Percentiles rank a stretch among this genome's conserved stretches.
These are phyloP conservation scores for Styela plicata DNA, from an alignment of 23 tunicate species.

Conservation along the genomic window DNA sequence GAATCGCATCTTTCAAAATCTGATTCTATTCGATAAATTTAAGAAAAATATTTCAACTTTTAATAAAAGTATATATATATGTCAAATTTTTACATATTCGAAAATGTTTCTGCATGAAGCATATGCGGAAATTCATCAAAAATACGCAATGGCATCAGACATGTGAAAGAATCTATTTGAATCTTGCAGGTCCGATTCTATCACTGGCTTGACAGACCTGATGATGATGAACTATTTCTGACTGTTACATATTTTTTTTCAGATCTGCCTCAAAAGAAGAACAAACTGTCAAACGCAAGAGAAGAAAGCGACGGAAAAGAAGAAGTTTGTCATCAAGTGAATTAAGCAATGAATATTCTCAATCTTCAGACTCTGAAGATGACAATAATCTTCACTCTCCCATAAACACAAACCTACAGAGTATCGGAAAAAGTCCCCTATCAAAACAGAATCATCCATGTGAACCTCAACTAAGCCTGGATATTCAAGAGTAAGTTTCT, in stretches of 20 bases:
- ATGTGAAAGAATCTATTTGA: too few species aligned
- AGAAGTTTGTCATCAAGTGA: slow-evolving; percentile 13
- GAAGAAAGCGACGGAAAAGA: slow-evolving; percentile 23
- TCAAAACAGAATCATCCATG: slow-evolving; percentile 2
- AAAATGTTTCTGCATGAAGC: too few species aligned
- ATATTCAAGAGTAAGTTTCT: slow-evolving; percentile 22
- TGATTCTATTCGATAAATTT: too few species aligned
- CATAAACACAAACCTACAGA: background rate
- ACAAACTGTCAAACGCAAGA: slow-evolving; percentile 24
- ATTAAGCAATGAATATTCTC: background rate
- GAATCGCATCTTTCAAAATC: too few species aligned
- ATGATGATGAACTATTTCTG: too few species aligned
- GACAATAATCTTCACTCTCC: background rate
- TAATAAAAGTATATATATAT: too few species aligned
- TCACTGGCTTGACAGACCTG: too few species aligned
- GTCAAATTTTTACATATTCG: too few species aligned
- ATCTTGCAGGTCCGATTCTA: too few species aligned
- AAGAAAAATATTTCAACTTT: too few species aligned
- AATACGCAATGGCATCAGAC: too few species aligned
- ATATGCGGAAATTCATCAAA: too few species aligned
- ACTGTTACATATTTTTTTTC: background rate
- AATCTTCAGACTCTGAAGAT: slow-evolving; percentile 30
- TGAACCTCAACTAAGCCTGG: slow-evolving; percentile 24
- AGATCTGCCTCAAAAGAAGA: slow-evolving; percentile 29
- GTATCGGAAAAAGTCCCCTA: background rate